These are phyloP conservation scores for Agrotis exclamationis DNA, from an alignment of 2,888 invertebrate species.

Conservation along the genomic window DNA sequence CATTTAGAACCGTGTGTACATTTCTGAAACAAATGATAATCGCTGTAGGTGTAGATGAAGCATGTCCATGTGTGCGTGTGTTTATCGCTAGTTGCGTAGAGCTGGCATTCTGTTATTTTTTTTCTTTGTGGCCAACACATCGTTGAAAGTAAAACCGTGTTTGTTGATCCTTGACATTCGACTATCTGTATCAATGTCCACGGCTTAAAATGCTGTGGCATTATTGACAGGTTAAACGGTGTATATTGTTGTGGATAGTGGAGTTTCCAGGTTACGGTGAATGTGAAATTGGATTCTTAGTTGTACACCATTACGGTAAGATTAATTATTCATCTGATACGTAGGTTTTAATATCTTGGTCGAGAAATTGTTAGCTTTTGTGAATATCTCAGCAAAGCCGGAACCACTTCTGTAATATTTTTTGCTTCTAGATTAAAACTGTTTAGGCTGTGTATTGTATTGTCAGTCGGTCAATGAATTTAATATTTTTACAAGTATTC, in stretches of 20 bases:
- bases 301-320: neutral
- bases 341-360: neutral
- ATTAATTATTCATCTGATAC: neutral
- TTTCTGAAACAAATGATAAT: constrained; percentile 2
- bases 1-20: neutral
- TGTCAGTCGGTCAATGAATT: too few relatives aligned
- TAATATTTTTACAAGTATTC: too few relatives aligned
- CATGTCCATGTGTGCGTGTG: neutral
- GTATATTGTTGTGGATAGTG: constrained; percentile 32
- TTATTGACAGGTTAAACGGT: constrained; percentile 45
- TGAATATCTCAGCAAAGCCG: too few relatives aligned
- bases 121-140: constrained; percentile 4
- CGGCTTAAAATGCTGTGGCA: constrained; percentile 44
- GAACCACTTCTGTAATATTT: too few relatives aligned
- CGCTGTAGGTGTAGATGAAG: neutral
- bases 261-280: constrained; percentile 27
- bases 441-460: too few relatives aligned
- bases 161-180: constrained; percentile 64
- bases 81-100: neutral
- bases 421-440: too few relatives aligned
- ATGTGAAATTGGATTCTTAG: constrained; percentile 18
- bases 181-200: constrained; percentile 56
- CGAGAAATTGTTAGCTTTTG: too few relatives aligned
- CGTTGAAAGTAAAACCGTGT: constrained; percentile 65
- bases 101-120: neutral